These are phyloP conservation scores for Sebastes miniatus DNA, from an alignment of 2,797 vertebrate species.

Conservation along the genomic window DNA sequence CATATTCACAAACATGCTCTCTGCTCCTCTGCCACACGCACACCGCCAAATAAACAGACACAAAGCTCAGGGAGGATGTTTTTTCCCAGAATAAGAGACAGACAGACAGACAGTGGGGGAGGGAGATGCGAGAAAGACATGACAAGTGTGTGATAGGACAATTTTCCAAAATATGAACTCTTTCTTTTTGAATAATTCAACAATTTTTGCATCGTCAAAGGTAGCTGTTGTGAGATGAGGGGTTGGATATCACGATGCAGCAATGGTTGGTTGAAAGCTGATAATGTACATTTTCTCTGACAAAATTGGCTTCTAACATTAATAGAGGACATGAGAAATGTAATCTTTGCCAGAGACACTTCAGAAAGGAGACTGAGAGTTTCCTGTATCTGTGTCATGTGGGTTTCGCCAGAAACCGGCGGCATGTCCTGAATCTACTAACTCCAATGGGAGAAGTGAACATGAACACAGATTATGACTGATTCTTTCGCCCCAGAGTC, in stretches of 20 bases:
- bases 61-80: conserved; percentile 2
- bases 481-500: too few species aligned
- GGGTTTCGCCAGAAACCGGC: too few species aligned
- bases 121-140: neutral
- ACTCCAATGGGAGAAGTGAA: too few species aligned
- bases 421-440: too few species aligned
- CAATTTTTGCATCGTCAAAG: neutral
- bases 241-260: neutral
- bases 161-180: conserved; percentile 28
- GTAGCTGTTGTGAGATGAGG: neutral
- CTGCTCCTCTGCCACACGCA: neutral
- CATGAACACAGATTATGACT: too few species aligned
- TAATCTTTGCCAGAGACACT: fast-evolving
- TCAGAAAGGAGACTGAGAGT: too few species aligned
- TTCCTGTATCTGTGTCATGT: too few species aligned
- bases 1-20: neutral
- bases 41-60: neutral
- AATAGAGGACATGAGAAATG: neutral
- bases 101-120: neutral
- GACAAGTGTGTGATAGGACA: conserved; percentile 8
- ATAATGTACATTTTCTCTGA: neutral
- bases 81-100: conserved; percentile 1
- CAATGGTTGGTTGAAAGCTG: neutral
- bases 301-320: neutral
- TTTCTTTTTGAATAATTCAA: conserved; percentile 10